Evolutionary conservation across 2,888 invertebrate genomes (phyloP), one percentile per base, ranked within the genome.

Genomic region (Machimus rusticus): DNA sequence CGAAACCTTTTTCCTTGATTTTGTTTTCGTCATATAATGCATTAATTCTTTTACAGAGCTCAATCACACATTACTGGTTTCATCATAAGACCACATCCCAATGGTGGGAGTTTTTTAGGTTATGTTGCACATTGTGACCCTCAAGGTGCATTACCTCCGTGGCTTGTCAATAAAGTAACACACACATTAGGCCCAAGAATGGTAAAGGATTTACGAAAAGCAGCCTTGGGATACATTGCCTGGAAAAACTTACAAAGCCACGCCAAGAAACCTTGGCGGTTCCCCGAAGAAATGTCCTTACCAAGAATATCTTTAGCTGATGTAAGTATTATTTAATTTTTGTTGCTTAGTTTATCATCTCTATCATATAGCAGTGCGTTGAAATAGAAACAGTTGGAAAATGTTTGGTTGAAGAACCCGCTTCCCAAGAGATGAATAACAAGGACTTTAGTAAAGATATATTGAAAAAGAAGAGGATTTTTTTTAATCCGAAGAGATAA

Each of bases 81-180:
- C 91, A 94, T 96, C 89, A 94, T 98, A 88, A 94, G 96, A 86
- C 93, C 94, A 3, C 91, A 94, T 34, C 92, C 93, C 86, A 92
- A 92, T 86, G 93, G 93, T 5, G 96, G 96, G 88, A 96, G 97
- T 91, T 96, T 96, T 93, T 93, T 98, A 87, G 97, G 97, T 31
- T 98, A 98, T 92, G 95, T 98, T 46, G 96, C 98, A 1, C 97
- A 98, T 90, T 97, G 97, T 5, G 98, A 98, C 93, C 98, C 98
- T 12, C 95, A 96, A 91, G 98, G 98, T 89, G 95, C 95, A 76
- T 93, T 98, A 87, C 98, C 98, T 1, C 95, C 96, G 8, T 98
- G 98, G 98, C 93, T 97, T 87, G 97, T 98, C 76, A 98, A 98
- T 93, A 97, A 95, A 92, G 94, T 95, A 51, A 96, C 96, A 23